Base-by-base conservation (phyloP, 1,140 invertebrate genomes). In the Melitaea cinxia region DNA sequence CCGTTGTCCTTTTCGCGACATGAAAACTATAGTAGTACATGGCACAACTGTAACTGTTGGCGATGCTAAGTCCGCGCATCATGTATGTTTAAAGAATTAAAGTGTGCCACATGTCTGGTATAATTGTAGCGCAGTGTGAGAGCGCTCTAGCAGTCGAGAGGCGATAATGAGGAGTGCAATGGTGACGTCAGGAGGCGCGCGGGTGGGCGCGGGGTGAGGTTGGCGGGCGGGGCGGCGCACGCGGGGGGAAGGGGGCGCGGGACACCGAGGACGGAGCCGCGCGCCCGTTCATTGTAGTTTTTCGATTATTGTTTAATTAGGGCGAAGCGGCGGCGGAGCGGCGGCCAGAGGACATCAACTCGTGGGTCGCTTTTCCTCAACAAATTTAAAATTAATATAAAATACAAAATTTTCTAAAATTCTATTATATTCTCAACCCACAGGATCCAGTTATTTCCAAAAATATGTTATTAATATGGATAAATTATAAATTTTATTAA, bases 301-400 rank as follows among this genome's bases (percentile, higher is more conserved):
- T 89, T 89, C 87, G 85, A 89, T 89, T 89, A 88, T 89, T 89
- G 87, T 89, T 89, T 89, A 88, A 89, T 89, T 89, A 89, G 87
- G 87, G 87, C 87, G 87, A 88, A 89, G 85, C 87, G 87, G 87
- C 87, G 84, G 87, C 85, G 85, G 82, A 87, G 84, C 85, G 87
- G 83, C 85, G 87, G 84, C 82, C 83, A 86, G 85, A 70, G 68
- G 50, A 37, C 60, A 53, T 60, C 71, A 77, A 78, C 67, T 33
- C 58, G 72, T 74, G 85, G 85, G 74, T 81, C 83, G 85, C 82
- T 75, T 71, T 68, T 64, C 65, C 66, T 57, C 62, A 52, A 14
- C n/a, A n/a, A n/a, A n/a, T n/a, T n/a, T n/a, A n/a, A n/a, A n/a
- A n/a, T n/a, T n/a, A n/a, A n/a, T n/a, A n/a, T n/a, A n/a, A n/a